Base-by-base conservation (phyloP, 2,797 vertebrate genomes). In the Chaunax sp. region DNA sequence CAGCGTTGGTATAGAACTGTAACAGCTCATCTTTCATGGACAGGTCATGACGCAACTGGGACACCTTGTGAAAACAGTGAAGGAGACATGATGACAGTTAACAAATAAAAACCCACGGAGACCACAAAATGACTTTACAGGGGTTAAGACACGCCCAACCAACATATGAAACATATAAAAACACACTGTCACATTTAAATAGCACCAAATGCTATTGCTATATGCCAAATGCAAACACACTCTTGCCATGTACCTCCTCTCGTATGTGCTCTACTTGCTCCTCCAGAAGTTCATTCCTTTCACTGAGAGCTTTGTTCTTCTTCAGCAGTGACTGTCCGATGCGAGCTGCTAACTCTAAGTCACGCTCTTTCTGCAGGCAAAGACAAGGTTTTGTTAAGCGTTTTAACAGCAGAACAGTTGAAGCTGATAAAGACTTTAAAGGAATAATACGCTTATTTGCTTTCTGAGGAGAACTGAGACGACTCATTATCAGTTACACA, bases 11-110 rank as follows among this genome's bases (percentile, higher is more conserved):
- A 45, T 99, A 99, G 86, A 99, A 99, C 91, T 99, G 98, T 5
- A 99, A 94, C 63, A 99, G 91, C 54, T 99, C 98, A 90, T 99
- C 98, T 81, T 99, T 99, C 96, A 99, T 97, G 68, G 96, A 96
- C 46, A 99, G 92, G 67, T 99, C 97, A 69, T 99, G 98, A 25
- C 97, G 95, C 80, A 99, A 72, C 89, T 99, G 98, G 77, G 97
- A 98, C 18, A 97, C 97, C 98, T 99, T 67, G 25, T 26, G 28
- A 8, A 47, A 20, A 55, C 16, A 33, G 4, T 10, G 2, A 41
- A 38, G 19, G 19, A 62, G 1, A 64, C 23, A 12, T 14, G 52
- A 8, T 61, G 37, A 67, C 7, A n/a, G n/a, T n/a, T n/a, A n/a
- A n/a, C n/a, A 37, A 28, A 30, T 22, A 23, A 53, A 49, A 35